Evolutionary conservation across 2,797 vertebrate species (phyloP), one percentile per base, ranked within the genome.

Genomic region (Falco novaeseelandiae): DNA sequence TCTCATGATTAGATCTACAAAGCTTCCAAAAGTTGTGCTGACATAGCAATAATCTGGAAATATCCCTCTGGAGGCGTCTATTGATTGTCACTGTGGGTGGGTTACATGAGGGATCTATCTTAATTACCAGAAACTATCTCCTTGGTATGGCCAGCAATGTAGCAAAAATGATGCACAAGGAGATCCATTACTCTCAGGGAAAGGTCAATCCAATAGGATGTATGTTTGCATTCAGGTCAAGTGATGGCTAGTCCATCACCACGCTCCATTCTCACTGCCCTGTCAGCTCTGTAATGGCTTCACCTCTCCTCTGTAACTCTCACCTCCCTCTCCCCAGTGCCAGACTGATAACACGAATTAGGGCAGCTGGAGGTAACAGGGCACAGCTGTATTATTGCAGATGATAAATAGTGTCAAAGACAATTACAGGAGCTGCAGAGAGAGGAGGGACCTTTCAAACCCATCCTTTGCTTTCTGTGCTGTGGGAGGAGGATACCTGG

Each of bases 171-270:
- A 96, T 89, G 92, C 96, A 83, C 20, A 5, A 65, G 92, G 89
- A 90, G 86, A 96, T 98, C 97, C 94, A 97, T 97, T 98, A 97
- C 95, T 98, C 92, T 97, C 94, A 74, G 72, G 76, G 89, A 98
- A 98, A 98, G 98, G 97, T 98, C 97, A 98, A 97, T 97, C 93
- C 97, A 19, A 98, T 97, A 98, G 94, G 84, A 96, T 93, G 78
- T 87, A 96, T 94, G 90, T 97, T 95, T 96, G 90, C 49, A 22
- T 90, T 94, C 89, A 96, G 96, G 97, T 97, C 95, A 94, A 92
- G 77, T 94, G 93, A 96, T 78, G 71, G 96, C 96, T 90, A 81
- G 95, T 98, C 95, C 92, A 96, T 98, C 97, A 96, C 93, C 57
- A 51, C 11, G 29, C 83, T 91, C 74, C 51, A 55, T 90, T 95